Evolutionary conservation across 2,888 invertebrate genomes (phyloP), one percentile per base, ranked within the genome.

Genomic region (Penaeus monodon): DNA sequence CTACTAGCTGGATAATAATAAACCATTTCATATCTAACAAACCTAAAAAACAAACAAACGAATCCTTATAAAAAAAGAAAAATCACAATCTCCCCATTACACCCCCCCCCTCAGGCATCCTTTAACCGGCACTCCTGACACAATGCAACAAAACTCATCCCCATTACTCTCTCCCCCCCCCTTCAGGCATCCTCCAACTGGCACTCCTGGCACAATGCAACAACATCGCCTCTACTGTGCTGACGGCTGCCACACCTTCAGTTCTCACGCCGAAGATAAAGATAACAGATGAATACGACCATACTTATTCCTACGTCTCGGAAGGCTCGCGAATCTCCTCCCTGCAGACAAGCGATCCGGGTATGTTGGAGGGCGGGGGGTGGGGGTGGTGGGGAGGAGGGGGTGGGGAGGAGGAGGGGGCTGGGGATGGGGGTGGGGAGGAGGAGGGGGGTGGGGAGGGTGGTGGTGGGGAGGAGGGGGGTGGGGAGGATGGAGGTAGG

Each of bases 111-210:
- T 0, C 82, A 91, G 90, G 93, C 90, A 93, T 94, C 89, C 93
- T 93, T 92, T 93, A 93, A 91, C 91, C 94, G 88, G 93, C 93
- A 24, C 92, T 93, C 92, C 91, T 94, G 90, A 94, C 94, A 73
- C 93, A 94, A n/a, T 94, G 93, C 91, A 93, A 93, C 91, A 94
- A 93, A n/a, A n/a, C n/a, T n/a, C n/a, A n/a, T n/a, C n/a, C n/a
- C 57, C 10, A 22, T 33, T 20, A 2, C 68, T 66, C 24, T 81
- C 66, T n/a, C 24, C n/a, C 29, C 10, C 17, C 78, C 29, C 64
- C n/a, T 17, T 0, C 82, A 91, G 90, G 93, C 90, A 93, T 94
- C 89, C 93, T 93, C 92, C 93, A 93, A 91, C 91, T 94, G 88
- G 93, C 93, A 24, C 92, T 93, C 92, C 91, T 94, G 90, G 94